Evolutionary conservation across 2,888 invertebrate species (phyloP).

Genomic region (Prosopocoilus inquinatus): DNA sequence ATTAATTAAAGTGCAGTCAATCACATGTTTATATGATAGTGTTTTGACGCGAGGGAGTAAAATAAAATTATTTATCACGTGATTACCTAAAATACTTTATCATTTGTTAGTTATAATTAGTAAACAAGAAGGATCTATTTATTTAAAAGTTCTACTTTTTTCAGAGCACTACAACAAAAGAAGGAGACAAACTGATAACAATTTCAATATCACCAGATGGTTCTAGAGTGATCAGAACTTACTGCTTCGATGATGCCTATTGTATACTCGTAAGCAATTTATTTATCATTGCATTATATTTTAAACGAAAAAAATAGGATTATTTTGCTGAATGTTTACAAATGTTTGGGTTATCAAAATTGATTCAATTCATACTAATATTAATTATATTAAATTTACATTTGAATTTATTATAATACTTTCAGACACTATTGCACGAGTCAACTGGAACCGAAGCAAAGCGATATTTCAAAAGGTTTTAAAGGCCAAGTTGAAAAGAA

Average conservation of each 20-base stretch:
- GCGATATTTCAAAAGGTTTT: slow-evolving; percentile 57
- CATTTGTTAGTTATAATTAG: too few species aligned
- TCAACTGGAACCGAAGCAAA: slow-evolving; percentile 54
- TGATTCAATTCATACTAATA: neutral
- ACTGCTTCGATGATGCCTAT: slow-evolving; percentile 46
- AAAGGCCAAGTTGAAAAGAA: slow-evolving; percentile 19
- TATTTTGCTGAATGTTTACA: neutral
- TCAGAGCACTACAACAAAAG: slow-evolving; percentile 57
- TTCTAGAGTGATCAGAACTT: slow-evolving; percentile 47
- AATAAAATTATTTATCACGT: too few species aligned
- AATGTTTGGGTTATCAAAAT: too few species aligned
- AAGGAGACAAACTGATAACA: slow-evolving; percentile 54
- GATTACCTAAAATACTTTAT: too few species aligned
- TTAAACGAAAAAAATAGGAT: slow-evolving; percentile 4
- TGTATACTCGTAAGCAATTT: slow-evolving; percentile 38
- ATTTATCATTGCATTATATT: neutral
- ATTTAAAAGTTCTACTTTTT: neutral
- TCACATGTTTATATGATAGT: too few species aligned
- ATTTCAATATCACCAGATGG: slow-evolving; percentile 46
- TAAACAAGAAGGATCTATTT: too few species aligned
- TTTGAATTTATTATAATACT: slow-evolving; percentile 26
- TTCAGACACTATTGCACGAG: slow-evolving; percentile 60
- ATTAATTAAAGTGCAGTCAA: too few species aligned
- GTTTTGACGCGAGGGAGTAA: too few species aligned
- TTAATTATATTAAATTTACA: slow-evolving; percentile 12